Conservation (phyloP, 2,797 vertebrate species). For the Manis pentadactyla region DNA sequence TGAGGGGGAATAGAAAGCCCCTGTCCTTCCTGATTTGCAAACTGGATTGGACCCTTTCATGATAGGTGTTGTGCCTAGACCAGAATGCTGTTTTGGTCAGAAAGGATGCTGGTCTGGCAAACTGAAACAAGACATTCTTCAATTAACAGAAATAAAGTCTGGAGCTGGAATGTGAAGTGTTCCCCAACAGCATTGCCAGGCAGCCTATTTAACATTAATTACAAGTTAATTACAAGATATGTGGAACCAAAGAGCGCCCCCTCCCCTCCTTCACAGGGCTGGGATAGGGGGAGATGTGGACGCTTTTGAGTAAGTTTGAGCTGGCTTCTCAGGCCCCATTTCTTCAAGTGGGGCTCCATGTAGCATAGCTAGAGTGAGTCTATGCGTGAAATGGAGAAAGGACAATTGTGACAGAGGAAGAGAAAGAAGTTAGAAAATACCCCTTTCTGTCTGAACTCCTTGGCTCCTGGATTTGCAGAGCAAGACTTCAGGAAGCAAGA, state of each 20-base stretch:
- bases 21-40: neutral
- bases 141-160: conserved; percentile 74
- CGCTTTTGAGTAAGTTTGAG: neutral
- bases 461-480: neutral
- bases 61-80: conserved; percentile 2
- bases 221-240: neutral
- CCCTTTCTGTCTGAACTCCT: neutral
- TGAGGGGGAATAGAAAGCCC: neutral
- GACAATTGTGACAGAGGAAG: neutral
- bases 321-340: neutral
- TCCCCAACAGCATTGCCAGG: neutral
- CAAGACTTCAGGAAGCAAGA: conserved; percentile 1
- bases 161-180: conserved; percentile 31
- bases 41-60: neutral
- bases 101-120: conserved; percentile 62
- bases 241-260: neutral
- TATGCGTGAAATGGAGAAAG: neutral
- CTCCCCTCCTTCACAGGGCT: neutral
- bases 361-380: neutral
- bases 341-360: neutral
- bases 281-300: rapidly evolving
- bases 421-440: neutral
- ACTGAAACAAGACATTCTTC: conserved; percentile 67
- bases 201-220: conserved; percentile 46
- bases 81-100: conserved; percentile 55